phyloP scores from a whole-genome alignment of 2,797 vertebrate genomes.

The Hyperoplus immaculatus region DNA sequence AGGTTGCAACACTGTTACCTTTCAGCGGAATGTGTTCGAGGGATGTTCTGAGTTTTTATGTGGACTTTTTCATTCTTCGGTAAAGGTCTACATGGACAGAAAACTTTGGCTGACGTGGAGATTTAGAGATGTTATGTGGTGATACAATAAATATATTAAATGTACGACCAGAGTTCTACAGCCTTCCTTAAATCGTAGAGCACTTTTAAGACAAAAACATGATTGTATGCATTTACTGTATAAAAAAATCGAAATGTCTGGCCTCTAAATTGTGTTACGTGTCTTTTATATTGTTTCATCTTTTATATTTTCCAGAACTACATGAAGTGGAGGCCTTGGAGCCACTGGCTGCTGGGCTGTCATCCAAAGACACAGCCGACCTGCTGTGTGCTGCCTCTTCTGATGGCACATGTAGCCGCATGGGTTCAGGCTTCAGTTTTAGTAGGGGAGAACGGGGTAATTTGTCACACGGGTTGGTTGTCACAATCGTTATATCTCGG shows the following conservation, averaged over 20 bases:
- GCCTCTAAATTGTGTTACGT: background rate
- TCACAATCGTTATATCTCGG: too few relatives aligned
- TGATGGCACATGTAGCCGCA: slow-evolving; percentile 41
- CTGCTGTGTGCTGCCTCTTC: slow-evolving; percentile 29
- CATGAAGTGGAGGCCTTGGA: slow-evolving; percentile 35
- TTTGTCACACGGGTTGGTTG: too few relatives aligned
- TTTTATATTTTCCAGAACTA: slow-evolving; percentile 20
- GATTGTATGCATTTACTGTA: background rate
- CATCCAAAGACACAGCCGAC: slow-evolving; percentile 37
- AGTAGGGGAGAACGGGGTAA: too few relatives aligned
- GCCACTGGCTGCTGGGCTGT: slow-evolving; percentile 46
- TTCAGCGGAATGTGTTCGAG: too few relatives aligned
- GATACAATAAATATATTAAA: too few relatives aligned
- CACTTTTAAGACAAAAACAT: background rate
- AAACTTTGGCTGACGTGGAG: background rate
- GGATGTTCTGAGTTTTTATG: too few relatives aligned
- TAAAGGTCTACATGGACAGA: background rate
- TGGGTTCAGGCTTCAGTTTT: slow-evolving; percentile 17
- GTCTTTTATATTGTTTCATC: background rate
- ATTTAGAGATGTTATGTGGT: too few relatives aligned
- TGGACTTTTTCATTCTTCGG: background rate
- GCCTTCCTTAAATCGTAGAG: too few relatives aligned
- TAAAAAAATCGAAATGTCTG: background rate
- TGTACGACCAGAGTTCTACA: too few relatives aligned
- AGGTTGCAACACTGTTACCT: too few relatives aligned